phyloP scores from a whole-genome alignment of 2,113 vertebrate species.

The Pandion haliaetus region DNA sequence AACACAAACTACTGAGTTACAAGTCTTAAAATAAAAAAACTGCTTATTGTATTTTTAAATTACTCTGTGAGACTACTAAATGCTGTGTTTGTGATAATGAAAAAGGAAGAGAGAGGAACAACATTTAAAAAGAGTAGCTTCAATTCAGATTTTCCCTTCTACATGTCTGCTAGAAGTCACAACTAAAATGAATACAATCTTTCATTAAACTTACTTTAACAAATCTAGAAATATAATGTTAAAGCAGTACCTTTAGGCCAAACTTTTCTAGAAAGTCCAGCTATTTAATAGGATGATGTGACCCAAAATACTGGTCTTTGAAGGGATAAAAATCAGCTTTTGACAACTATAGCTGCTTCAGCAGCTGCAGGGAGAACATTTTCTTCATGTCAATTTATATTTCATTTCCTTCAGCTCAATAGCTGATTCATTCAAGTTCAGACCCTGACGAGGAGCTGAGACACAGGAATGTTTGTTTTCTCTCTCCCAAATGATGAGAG shows the following conservation, averaged over 20 bases:
- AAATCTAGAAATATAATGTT: background rate
- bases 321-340: background rate
- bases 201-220: background rate
- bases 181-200: background rate
- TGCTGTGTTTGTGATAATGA: background rate
- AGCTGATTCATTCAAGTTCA: slow-evolving; percentile 33
- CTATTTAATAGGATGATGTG: background rate
- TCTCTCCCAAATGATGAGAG: background rate
- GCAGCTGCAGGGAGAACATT: slow-evolving; percentile 31
- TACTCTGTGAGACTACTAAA: background rate
- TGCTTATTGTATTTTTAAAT: background rate
- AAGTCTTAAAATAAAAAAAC: background rate
- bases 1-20: background rate
- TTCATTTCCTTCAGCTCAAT: slow-evolving; percentile 26
- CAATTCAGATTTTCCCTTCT: background rate
- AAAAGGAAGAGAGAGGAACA: background rate
- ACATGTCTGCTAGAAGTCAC: background rate
- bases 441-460: background rate
- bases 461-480: slow-evolving; percentile 20
- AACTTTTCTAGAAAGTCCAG: background rate
- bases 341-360: background rate
- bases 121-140: background rate
- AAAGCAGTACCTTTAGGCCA: background rate
- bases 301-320: background rate
- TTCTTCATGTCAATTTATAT: slow-evolving; percentile 38